Conservation (phyloP, 1,140 invertebrate species). For the Lordiphosa clarofinis region DNA sequence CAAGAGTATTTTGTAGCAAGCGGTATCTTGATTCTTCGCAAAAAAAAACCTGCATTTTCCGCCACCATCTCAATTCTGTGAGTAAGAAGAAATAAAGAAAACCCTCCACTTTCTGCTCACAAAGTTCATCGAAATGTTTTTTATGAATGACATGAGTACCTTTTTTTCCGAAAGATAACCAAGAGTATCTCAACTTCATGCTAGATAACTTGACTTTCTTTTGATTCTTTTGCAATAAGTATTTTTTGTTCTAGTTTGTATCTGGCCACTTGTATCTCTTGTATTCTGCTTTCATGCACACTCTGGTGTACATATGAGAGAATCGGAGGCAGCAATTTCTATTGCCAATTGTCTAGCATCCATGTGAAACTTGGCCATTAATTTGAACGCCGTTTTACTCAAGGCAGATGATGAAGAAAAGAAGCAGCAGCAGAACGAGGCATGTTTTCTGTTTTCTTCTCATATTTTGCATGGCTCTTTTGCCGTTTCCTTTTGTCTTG, state of each 20-base stretch:
- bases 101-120: too few species aligned
- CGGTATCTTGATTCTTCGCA: too few species aligned
- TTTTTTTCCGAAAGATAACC: neutral
- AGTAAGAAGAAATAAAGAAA: too few species aligned
- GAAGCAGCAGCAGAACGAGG: conserved; percentile 5
- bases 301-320: conserved; percentile 22
- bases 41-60: too few species aligned
- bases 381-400: conserved; percentile 63
- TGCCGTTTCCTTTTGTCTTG: conserved; percentile 68
- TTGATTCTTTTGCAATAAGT: conserved; percentile 2
- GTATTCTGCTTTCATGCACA: conserved; percentile 58
- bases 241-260: conserved; percentile 69
- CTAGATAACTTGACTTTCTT: too few species aligned
- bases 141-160: neutral
- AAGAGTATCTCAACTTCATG: conserved; percentile 17
- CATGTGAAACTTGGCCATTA: conserved; percentile 74
- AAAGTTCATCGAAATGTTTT: too few species aligned
- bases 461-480: conserved; percentile 66
- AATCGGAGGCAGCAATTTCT: conserved; percentile 38
- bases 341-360: conserved; percentile 63
- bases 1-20: too few species aligned
- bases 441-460: conserved; percentile 44
- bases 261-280: conserved; percentile 69
- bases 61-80: too few species aligned
- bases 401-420: conserved; percentile 2